Base-by-base conservation (phyloP, 64 coral and sea anemone species). In the Hydrozoanthus tunicans region DNA sequence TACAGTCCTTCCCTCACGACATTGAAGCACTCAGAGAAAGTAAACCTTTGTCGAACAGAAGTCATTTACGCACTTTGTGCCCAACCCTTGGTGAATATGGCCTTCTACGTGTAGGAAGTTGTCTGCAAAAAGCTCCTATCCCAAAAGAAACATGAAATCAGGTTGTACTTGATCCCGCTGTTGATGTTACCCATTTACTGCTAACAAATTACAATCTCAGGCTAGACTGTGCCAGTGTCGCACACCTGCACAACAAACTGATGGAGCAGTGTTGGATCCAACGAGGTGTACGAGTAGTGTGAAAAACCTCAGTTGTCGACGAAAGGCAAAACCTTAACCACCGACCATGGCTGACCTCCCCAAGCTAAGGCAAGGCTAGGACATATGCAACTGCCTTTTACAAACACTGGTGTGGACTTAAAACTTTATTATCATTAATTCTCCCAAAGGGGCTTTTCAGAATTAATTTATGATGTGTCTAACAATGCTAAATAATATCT, bases 251-350 rank as follows among this genome's bases (percentile, higher is more conserved):
- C 10, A 82, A 53, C 53, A 59, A 82, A 64, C 80, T 82, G 27
- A 82, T 59, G 61, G 59, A 82, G 60, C 60, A 53, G 60, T 82
- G 13, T 10, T 94, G 81, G 89, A 91, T 94, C 12, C 88, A 77
- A 4, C 85, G 83, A 77, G 92, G 70, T 13, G 24, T 59, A 17
- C 11, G 78, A 10, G 56, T 79, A 7, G 43, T 90, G 3, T 27
- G 89, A 24, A 90, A 75, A 14, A 26, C 83, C 55, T 43, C 69
- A 52, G 7, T 15, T 70, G 79, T 3, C 53, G 23, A 54, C 17
- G 77, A 32, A 79, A 57, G 17, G 71, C 58, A 13, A 58, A 90
- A 58, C 77, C 85, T 0, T 15, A 59, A 79, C 60, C 77, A 17
- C 91, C 77, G 5, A 78, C 81, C 25, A 78, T 77, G 74, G 89